phyloP scores from a whole-genome alignment of 2,888 invertebrate species.

The Branchinecta sandiegonensis region DNA sequence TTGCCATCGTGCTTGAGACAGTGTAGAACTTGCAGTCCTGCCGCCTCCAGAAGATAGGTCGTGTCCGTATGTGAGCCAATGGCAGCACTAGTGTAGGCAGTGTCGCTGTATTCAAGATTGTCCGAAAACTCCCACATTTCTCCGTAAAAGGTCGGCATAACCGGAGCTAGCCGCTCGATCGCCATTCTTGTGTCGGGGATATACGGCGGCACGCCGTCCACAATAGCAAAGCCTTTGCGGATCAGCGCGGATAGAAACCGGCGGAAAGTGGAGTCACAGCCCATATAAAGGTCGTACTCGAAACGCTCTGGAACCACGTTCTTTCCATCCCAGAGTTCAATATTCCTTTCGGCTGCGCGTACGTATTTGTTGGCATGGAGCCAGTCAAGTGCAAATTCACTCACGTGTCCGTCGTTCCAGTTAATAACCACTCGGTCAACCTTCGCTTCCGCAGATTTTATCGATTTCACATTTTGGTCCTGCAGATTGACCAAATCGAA shows the following conservation, averaged over 20 bases:
- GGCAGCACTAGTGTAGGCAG: conserved; percentile 52
- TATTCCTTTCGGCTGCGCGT: background rate
- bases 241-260: conserved; percentile 25
- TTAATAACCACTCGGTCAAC: conserved; percentile 34
- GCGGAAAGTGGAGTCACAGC: background rate
- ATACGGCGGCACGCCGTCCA: conserved; percentile 38
- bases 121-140: conserved; percentile 54
- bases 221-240: conserved; percentile 27
- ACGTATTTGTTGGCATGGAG: conserved; percentile 32
- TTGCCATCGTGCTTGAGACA: conserved; percentile 43
- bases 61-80: conserved; percentile 61
- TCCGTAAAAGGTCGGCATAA: conserved; percentile 56
- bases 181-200: conserved; percentile 41
- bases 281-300: background rate
- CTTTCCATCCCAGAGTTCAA: conserved; percentile 13
- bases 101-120: conserved; percentile 47
- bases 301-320: conserved; percentile 9
- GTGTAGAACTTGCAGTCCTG: conserved; percentile 50
- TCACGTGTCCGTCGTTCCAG: conserved; percentile 43
- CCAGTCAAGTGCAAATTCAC: conserved; percentile 40
- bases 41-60: conserved; percentile 58
- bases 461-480: conserved; percentile 18
- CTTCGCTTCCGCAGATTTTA: conserved; percentile 23
- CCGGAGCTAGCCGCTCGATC: conserved; percentile 44
- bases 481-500: conserved; percentile 44